Evolutionary conservation across 2,888 invertebrate species (phyloP).

Genomic region (Cryptophagus acutangulus): DNA sequence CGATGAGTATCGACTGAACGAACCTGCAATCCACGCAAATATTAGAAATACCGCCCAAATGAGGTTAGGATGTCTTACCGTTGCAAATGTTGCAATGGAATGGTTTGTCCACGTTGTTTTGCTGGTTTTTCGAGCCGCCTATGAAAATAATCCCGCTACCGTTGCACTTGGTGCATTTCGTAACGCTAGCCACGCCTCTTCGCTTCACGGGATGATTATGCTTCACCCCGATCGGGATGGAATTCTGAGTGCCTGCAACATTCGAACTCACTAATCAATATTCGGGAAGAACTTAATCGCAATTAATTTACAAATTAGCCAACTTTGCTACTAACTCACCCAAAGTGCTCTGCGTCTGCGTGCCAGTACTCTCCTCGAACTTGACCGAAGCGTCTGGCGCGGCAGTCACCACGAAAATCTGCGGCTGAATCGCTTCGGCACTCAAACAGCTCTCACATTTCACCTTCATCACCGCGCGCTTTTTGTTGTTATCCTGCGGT

Average conservation of each 20-base stretch:
- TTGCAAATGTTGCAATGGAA: conserved; percentile 87
- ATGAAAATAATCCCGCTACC: conserved; percentile 82
- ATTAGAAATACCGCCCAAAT: neutral
- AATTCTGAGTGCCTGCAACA: conserved; percentile 48
- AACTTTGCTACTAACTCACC: conserved; percentile 32
- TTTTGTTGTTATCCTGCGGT: conserved; percentile 47
- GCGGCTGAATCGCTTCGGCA: conserved; percentile 47
- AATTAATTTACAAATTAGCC: conserved; percentile 3
- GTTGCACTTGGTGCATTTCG: conserved; percentile 85
- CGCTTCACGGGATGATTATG: conserved; percentile 73
- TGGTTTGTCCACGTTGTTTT: conserved; percentile 68
- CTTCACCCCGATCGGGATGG: conserved; percentile 49
- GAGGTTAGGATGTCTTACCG: conserved; percentile 41
- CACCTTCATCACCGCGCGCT: conserved; percentile 47
- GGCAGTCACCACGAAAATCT: conserved; percentile 61
- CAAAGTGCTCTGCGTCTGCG: conserved; percentile 38
- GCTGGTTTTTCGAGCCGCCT: conserved; percentile 61
- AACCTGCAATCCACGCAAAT: conserved; percentile 41
- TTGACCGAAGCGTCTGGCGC: conserved; percentile 42
- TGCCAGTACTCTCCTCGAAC: conserved; percentile 44
- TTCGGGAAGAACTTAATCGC: neutral
- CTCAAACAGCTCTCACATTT: conserved; percentile 47
- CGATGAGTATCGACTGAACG: conserved; percentile 79
- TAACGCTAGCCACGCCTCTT: conserved; percentile 75
- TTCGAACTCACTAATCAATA: neutral